Evolutionary conservation across 2,888 invertebrate genomes (phyloP), one percentile per base, ranked within the genome.

Genomic region (Eupeodes latifasciatus): DNA sequence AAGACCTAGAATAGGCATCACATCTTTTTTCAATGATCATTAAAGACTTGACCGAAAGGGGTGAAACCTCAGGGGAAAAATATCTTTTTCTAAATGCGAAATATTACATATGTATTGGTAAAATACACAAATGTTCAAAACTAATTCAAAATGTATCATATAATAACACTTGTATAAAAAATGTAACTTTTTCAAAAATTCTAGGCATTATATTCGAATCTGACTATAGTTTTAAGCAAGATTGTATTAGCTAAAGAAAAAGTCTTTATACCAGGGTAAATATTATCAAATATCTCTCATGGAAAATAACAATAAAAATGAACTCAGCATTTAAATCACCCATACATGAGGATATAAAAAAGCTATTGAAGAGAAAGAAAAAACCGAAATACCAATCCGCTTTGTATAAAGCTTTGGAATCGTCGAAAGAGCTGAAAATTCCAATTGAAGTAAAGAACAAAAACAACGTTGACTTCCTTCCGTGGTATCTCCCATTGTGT

Each of bases 281-380:
- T 57, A 57, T 57, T 57, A 12, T 57, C 10, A n/a, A 57, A n/a
- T 57, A 49, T 49, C 57, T 57, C 5, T 57, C 57, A 57, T 57
- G 3, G 10, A 49, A 49, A 49, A 49, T 4, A 49, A 57, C 27
- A 57, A 5, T 27, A 6, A 57, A 57, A 57, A 27, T 57, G 3
- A 19, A 57, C 27, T 12, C 7, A 14, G 10, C 57, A 10, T 19
- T 57, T n/a, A 57, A n/a, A 57, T n/a, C 0, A 57, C 57, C 12
- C 0, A 57, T 5, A 57, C 57, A 57, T 19, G 57, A 57, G 9
- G 57, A 57, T 27, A n/a, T n/a, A 7, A 57, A 57, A 57, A 57
- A 57, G 16, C 11, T 57, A 10, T 9, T 57, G 57, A 57, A 9
- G 27, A 12, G 57, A 57, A 57, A 57, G 4, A 57, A 57, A 57